A percentile compares a stretch with the other conserved stretches of the same genome.
Conservation (phyloP, 2,888 invertebrate species). For the Archips crataeganus region DNA sequence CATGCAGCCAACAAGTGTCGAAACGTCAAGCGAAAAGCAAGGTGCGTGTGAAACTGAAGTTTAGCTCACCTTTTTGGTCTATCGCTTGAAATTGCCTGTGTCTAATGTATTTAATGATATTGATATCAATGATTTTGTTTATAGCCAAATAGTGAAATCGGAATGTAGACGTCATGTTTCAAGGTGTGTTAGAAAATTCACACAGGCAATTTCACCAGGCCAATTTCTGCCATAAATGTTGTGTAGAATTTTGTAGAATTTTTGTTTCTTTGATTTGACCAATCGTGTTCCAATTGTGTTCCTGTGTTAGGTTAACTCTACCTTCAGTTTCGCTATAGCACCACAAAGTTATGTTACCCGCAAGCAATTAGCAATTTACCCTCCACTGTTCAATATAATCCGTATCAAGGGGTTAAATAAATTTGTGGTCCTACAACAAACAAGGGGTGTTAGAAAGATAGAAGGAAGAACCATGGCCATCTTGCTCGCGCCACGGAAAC, state of each 20-base stretch:
- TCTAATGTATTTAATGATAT: not conserved
- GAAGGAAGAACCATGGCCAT: slow-evolving; percentile 77
- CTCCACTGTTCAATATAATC: not conserved
- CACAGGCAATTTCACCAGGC: slow-evolving; percentile 30
- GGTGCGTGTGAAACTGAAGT: slow-evolving; percentile 56
- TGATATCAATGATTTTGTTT: not conserved
- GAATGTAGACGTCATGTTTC: not conserved
- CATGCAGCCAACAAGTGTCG: slow-evolving; percentile 64
- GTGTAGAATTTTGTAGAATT: slow-evolving; percentile 33
- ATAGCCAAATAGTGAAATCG: not conserved
- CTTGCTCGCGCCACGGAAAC: slow-evolving; percentile 80
- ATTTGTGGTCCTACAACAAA: slow-evolving; percentile 61
- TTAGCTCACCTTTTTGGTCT: slow-evolving; percentile 54
- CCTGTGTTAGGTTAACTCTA: slow-evolving; percentile 52
- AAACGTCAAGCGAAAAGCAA: slow-evolving; percentile 66
- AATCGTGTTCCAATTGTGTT: slow-evolving; percentile 42
- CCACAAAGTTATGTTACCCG: slow-evolving; percentile 16
- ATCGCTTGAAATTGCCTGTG: slow-evolving; percentile 30
- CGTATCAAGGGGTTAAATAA: slow-evolving; percentile 51
- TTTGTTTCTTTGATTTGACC: slow-evolving; percentile 35
- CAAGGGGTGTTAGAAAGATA: slow-evolving; percentile 65
- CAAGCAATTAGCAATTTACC: not conserved
- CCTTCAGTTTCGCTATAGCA: slow-evolving; percentile 71
- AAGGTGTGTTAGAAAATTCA: not conserved
- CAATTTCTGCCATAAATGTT: slow-evolving; percentile 6